Evolutionary conservation across 2,797 vertebrate genomes (phyloP), one percentile per base, ranked within the genome.

Genomic region (Merluccius polli): DNA sequence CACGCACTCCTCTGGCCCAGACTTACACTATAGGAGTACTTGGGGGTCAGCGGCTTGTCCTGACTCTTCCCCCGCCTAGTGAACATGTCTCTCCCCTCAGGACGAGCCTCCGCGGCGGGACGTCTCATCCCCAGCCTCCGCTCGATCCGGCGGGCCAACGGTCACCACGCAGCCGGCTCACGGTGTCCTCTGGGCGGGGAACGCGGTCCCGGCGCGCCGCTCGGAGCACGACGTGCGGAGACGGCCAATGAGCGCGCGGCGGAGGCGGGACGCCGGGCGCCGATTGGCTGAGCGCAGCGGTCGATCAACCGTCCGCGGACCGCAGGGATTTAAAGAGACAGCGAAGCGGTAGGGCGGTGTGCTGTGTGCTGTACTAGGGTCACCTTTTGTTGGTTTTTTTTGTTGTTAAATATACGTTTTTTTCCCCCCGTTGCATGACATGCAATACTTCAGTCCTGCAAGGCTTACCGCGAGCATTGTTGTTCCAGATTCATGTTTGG

Each of bases 81-180:
- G 86, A 93, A 95, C 94, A 95, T 94, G 76, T 92, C 91, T 88
- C 84, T 80, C 77, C 77, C 83, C 85, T 86, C 82, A 77, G 81
- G 78, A 76, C 77, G 78, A 76, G 79, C 69, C 73, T n/a, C n/a
- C n/a, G n/a, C n/a, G n/a, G n/a, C n/a, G 78, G 41, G 79, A 83
- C 89, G 85, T 90, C 87, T 88, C 92, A 93, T 93, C 78, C 85
- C 89, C 82, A 77, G 77, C 78, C 82, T 67, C 70, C 3, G 12
- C 21, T 48, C 1, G 18, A 88, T 73, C 75, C 78, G 72, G 67
- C 29, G 70, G 72, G 74, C 82, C 76, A n/a, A n/a, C n/a, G n/a
- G n/a, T n/a, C n/a, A n/a, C n/a, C n/a, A n/a, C n/a, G n/a, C n/a
- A n/a, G n/a, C n/a, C n/a, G n/a, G n/a, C n/a, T n/a, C n/a, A n/a